These are phyloP conservation scores for Chaunax sp. DNA, from an alignment of 2,797 vertebrate genomes.

Conservation along the genomic window DNA sequence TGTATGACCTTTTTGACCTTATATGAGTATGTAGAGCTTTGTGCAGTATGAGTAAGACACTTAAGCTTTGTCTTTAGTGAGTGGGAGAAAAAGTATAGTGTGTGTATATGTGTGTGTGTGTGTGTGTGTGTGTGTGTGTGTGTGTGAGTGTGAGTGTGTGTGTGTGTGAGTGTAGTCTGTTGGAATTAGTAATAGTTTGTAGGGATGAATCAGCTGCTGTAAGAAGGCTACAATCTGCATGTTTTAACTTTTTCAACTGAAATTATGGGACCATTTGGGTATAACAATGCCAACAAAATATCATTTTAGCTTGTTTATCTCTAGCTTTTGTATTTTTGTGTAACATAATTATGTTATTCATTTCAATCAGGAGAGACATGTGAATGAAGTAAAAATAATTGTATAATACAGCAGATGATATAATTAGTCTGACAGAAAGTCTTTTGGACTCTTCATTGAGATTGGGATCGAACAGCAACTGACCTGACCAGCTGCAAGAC, in stretches of 20 bases:
- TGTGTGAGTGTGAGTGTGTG: not conserved
- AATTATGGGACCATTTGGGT: not conserved
- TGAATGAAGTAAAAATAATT: too few relatives aligned
- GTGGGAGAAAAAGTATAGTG: not conserved
- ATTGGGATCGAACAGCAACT: too few relatives aligned
- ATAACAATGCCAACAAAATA: too few relatives aligned
- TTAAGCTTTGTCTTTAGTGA: constrained; percentile 18
- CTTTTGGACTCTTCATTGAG: too few relatives aligned
- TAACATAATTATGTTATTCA: too few relatives aligned
- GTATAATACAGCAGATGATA: too few relatives aligned
- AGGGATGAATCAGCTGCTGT: constrained; percentile 8
- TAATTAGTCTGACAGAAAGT: too few relatives aligned
- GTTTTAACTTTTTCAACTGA: not conserved
- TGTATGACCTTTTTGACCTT: constrained; percentile 45
- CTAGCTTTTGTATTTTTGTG: not conserved
- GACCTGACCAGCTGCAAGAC: too few relatives aligned
- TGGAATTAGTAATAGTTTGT: not conserved
- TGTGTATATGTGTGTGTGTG: not conserved
- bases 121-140: not conserved
- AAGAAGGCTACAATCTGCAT: constrained; percentile 7
- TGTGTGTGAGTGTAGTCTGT: not conserved
- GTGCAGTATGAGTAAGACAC: constrained; percentile 28
- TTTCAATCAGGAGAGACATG: too few relatives aligned
- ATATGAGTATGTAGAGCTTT: constrained; percentile 16
- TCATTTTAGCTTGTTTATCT: not conserved